These are phyloP conservation scores for Brachirus orientalis DNA, from an alignment of 2,113 vertebrate species.

Conservation along the genomic window DNA sequence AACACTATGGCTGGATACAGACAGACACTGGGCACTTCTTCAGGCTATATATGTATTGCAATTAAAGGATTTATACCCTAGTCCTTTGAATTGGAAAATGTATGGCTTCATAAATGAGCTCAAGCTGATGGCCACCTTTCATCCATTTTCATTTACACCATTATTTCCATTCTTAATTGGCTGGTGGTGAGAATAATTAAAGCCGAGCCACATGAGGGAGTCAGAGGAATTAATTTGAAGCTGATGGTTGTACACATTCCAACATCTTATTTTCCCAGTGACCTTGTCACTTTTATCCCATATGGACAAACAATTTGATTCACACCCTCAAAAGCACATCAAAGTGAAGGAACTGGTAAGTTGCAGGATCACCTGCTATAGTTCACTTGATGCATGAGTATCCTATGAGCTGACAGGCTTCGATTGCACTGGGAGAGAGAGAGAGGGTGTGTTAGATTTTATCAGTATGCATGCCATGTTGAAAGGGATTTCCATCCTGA, in stretches of 20 bases:
- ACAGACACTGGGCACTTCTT: no score
- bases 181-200: conserved; percentile 62
- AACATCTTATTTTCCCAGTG: conserved; percentile 62
- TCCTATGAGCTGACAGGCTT: conserved; percentile 1
- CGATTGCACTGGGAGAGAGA: conserved; percentile 5
- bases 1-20: background rate
- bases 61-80: conserved; percentile 28
- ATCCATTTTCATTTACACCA: conserved; percentile 47
- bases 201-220: conserved; percentile 60
- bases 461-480: conserved; percentile 28
- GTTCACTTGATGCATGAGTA: background rate
- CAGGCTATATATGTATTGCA: conserved; percentile 5
- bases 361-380: conserved; percentile 22
- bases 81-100: conserved; percentile 42
- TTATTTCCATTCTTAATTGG: conserved; percentile 62
- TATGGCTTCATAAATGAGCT: conserved; percentile 23
- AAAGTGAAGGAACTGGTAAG: conserved; percentile 18
- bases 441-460: conserved; percentile 26
- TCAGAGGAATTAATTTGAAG: conserved; percentile 59
- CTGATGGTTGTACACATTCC: conserved; percentile 49
- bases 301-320: conserved; percentile 31
- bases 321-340: conserved; percentile 24
- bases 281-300: conserved; percentile 54
- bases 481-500: conserved; percentile 39
- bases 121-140: conserved; percentile 42